Evolutionary conservation across 2,113 vertebrate genomes (phyloP).

Genomic region (Falcunculus frontatus): DNA sequence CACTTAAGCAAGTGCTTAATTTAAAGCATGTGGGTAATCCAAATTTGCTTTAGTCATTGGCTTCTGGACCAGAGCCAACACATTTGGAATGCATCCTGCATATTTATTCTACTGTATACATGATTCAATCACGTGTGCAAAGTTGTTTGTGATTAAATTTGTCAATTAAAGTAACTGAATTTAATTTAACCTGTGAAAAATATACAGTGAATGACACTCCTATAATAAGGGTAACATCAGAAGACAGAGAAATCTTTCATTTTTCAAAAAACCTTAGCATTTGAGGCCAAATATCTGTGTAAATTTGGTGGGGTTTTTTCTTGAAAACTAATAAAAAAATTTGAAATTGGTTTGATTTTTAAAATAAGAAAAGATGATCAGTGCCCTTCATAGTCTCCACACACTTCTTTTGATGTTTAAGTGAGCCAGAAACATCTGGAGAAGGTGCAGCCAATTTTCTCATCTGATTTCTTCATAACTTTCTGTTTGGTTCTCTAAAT

Average conservation of each 20-base stretch:
- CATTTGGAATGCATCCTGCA: slow-evolving; percentile 52
- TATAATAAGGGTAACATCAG: not conserved
- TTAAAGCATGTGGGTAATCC: slow-evolving; percentile 55
- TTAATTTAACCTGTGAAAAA: slow-evolving; percentile 7
- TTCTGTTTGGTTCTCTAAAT: not conserved
- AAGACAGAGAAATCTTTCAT: not conserved
- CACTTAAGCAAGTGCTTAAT: slow-evolving; percentile 46
- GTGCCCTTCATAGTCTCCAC: not conserved
- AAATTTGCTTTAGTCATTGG: slow-evolving; percentile 29
- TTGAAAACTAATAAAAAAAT: not conserved
- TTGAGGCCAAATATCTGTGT: not conserved
- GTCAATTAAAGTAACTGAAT: slow-evolving; percentile 16
- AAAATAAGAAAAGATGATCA: not conserved
- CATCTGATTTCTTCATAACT: not conserved
- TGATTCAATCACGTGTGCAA: slow-evolving; percentile 14
- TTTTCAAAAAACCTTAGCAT: not conserved
- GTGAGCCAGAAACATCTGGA: not conserved
- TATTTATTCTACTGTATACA: slow-evolving; percentile 22
- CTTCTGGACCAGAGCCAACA: slow-evolving; percentile 9
- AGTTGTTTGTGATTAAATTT: slow-evolving; percentile 47
- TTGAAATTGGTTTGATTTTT: not conserved
- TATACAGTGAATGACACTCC: not conserved
- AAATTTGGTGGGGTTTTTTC: not conserved
- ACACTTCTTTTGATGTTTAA: not conserved
- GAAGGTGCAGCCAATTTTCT: not conserved